Conservation (phyloP, 2,113 vertebrate genomes). For the Esox niger region DNA sequence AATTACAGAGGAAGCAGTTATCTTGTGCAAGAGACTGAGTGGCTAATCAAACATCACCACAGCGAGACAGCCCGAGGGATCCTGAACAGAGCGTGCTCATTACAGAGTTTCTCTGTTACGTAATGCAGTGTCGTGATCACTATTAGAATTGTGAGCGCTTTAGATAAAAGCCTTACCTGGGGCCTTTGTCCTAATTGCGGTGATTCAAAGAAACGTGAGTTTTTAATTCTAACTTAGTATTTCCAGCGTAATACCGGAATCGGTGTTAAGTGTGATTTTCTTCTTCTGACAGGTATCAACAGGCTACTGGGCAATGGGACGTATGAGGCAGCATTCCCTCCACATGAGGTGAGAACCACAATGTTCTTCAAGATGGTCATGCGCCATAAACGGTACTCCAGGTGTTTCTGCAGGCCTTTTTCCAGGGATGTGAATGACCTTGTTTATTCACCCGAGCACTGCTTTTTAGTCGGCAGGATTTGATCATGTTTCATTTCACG, state of each 20-base stretch:
- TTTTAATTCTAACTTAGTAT: not conserved
- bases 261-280: constrained; percentile 12
- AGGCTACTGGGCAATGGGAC: constrained; percentile 90
- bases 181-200: constrained; percentile 12
- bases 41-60: constrained; percentile 21
- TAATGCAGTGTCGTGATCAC: constrained; percentile 31
- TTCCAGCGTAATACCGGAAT: not conserved
- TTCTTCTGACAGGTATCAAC: constrained; percentile 84
- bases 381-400: not conserved
- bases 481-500: no score
- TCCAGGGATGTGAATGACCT: constrained; percentile 1
- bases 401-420: not conserved
- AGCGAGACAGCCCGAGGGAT: constrained; percentile 20
- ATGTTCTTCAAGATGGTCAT: not conserved
- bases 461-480: no score
- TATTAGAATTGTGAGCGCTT: constrained; percentile 8
- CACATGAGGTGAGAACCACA: constrained; percentile 84
- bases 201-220: not conserved
- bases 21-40: constrained; percentile 3
- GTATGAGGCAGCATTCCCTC: constrained; percentile 96
- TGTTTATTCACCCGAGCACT: no score
- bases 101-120: constrained; percentile 16
- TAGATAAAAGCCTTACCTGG: constrained; percentile 15
- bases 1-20: constrained; percentile 18
- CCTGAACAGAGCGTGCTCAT: constrained; percentile 14